These are phyloP conservation scores for Perodicticus potto DNA, from an alignment of 2,797 vertebrate genomes.

Conservation along the genomic window DNA sequence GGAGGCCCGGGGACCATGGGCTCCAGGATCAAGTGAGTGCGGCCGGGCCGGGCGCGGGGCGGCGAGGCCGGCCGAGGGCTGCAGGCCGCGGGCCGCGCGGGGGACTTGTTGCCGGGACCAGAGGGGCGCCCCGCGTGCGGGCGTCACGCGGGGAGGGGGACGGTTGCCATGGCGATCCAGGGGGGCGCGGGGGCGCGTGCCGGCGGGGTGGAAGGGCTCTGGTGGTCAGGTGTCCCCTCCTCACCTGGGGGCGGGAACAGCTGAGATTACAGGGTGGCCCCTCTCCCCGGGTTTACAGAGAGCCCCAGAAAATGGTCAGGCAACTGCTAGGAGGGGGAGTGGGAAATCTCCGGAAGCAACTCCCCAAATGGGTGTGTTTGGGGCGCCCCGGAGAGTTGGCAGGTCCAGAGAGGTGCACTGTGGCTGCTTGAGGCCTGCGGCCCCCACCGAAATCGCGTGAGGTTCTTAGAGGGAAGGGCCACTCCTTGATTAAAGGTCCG, in stretches of 20 bases:
- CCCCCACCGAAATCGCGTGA: not conserved
- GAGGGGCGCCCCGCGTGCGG: slow-evolving; percentile 70
- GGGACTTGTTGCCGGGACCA: slow-evolving; percentile 80
- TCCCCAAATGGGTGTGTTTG: slow-evolving; percentile 58
- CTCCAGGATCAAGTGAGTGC: slow-evolving; percentile 90
- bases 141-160: slow-evolving; percentile 76
- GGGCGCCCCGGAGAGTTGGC: slow-evolving; percentile 60
- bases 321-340: slow-evolving; percentile 20
- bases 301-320: slow-evolving; percentile 48
- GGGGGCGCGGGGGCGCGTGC: slow-evolving; percentile 68
- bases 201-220: slow-evolving; percentile 70
- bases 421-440: slow-evolving; percentile 29
- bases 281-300: not conserved
- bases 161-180: slow-evolving; percentile 78
- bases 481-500: not conserved
- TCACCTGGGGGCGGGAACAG: slow-evolving; percentile 52
- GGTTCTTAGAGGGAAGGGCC: slow-evolving; percentile 15
- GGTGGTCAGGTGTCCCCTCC: slow-evolving; percentile 57
- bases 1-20: slow-evolving; percentile 89
- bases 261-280: not conserved
- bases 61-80: slow-evolving; percentile 68
- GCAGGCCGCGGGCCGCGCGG: slow-evolving; percentile 74
- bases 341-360: slow-evolving; percentile 67
- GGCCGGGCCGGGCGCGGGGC: slow-evolving; percentile 77
- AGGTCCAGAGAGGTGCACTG: slow-evolving; percentile 29